Conservation (phyloP, 92 coral and sea anemone species). For the Epizoanthus illoricatus region DNA sequence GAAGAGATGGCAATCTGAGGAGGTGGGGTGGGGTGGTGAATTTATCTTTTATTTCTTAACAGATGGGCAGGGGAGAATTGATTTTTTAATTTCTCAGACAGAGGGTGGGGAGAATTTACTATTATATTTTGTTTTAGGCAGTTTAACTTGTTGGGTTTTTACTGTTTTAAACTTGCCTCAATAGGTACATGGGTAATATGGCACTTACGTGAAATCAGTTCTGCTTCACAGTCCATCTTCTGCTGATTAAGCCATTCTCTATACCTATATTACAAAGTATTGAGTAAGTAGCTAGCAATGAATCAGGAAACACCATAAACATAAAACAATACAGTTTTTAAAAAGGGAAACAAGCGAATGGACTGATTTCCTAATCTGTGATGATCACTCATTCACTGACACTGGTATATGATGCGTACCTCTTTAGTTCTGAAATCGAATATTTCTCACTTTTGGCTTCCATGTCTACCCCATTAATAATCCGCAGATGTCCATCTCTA, state of each 20-base stretch:
- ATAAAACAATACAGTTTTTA: too few relatives aligned
- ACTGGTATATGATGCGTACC: not conserved
- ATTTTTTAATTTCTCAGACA: not conserved
- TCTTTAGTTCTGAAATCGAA: slow-evolving; percentile 5
- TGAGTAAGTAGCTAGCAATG: not conserved
- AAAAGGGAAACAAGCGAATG: too few relatives aligned
- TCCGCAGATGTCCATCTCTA: not conserved
- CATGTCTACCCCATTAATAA: not conserved
- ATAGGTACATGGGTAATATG: not conserved
- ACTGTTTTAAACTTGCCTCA: not conserved
- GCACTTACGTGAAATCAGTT: slow-evolving; percentile 78
- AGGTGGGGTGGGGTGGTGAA: too few relatives aligned
- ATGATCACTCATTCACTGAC: not conserved
- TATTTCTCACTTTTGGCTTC: not conserved
- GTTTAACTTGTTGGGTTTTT: not conserved
- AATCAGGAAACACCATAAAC: not conserved
- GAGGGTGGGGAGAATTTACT: not conserved
- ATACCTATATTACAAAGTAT: slow-evolving; percentile 51
- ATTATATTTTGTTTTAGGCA: not conserved
- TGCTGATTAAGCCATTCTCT: slow-evolving; percentile 76
- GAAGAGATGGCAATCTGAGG: too few relatives aligned
- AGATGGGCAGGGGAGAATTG: not conserved
- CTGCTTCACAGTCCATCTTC: slow-evolving; percentile 77
- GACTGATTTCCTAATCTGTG: too few relatives aligned
- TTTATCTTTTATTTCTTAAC: too few relatives aligned